Evolutionary conservation across 2,888 invertebrate species (phyloP), one percentile per base, ranked within the genome.

Genomic region (Lomographa bimaculata): DNA sequence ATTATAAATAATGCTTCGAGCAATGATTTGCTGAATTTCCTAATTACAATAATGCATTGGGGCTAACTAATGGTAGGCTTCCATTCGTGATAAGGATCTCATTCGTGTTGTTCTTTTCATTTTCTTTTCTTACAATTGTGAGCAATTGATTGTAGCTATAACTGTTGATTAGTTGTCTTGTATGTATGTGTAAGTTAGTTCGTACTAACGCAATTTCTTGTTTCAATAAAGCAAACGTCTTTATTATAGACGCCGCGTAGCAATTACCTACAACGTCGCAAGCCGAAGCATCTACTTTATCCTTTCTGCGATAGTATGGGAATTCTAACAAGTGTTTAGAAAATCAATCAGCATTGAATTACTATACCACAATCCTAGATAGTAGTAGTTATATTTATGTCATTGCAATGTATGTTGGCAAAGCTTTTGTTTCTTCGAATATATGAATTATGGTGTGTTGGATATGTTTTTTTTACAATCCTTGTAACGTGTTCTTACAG

Each of bases 11-110:
- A 78, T 77, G 73, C 75, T 69, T 61, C 57, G 55, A 48, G 57
- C 70, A 67, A 81, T 84, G 86, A 85, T 79, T 80, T 71, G 83
- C 83, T 62, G 67, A 80, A 80, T 71, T 71, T 72, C 61, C 57
- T 77, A 75, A 82, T 84, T 71, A 75, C 58, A 47, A 59, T 75
- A 73, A 79, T 73, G 72, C 63, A 41, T 39, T 46, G 52, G 57
- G 58, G 57, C 56, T 50, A 34, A 53, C 58, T 60, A 58, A 56
- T 37, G 44, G 50, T 42, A 28, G 26, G 50, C 48, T 42, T 42
- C 54, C 50, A 49, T 36, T 34, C 23, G 40, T 57, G 68, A 72
- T 71, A 66, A 46, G 42, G 54, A 73, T 72, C 66, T 62, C 32
- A 46, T 43, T 49, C 43, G 37, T 57, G 36, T 48, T 47, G 45